Evolutionary conservation across 1,140 invertebrate genomes (phyloP).

Genomic region (Drosophila biarmipes): DNA sequence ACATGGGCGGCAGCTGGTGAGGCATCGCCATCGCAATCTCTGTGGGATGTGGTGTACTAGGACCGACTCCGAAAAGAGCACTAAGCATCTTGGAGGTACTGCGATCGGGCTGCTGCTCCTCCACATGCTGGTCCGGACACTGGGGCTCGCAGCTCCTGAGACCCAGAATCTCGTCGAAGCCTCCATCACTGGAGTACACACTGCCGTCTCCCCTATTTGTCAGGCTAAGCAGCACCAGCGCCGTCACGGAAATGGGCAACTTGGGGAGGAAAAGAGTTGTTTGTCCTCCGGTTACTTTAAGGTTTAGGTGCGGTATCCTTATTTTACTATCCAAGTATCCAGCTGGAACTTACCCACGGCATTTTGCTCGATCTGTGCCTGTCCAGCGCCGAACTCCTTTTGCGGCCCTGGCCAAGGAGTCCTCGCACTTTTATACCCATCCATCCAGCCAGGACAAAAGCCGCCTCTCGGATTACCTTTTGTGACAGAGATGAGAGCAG

Average conservation of each 20-base stretch:
- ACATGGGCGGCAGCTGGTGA: conserved; percentile 60
- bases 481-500: conserved; percentile 42
- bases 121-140: conserved; percentile 26
- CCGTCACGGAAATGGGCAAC: conserved; percentile 56
- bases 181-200: conserved; percentile 34
- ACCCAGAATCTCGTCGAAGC: conserved; percentile 46
- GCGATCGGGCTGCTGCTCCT: conserved; percentile 15
- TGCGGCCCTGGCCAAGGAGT: conserved; percentile 33
- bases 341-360: conserved; percentile 65
- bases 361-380: conserved; percentile 52
- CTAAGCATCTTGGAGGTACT: conserved; percentile 59
- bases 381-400: conserved; percentile 51
- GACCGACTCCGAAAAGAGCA: conserved; percentile 45
- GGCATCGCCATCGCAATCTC: conserved; percentile 45
- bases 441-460: conserved; percentile 43
- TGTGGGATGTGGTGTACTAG: conserved; percentile 24
- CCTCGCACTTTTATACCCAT: conserved; percentile 55
- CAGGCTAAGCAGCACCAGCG: conserved; percentile 56
- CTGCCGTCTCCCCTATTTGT: conserved; percentile 21
- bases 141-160: conserved; percentile 22
- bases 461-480: conserved; percentile 70
- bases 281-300: neutral
- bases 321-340: neutral
- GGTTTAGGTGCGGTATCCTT: no score
- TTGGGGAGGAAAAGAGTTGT: neutral